phyloP scores from a whole-genome alignment of 1,140 invertebrate genomes.

The Drosophila lacertosa region DNA sequence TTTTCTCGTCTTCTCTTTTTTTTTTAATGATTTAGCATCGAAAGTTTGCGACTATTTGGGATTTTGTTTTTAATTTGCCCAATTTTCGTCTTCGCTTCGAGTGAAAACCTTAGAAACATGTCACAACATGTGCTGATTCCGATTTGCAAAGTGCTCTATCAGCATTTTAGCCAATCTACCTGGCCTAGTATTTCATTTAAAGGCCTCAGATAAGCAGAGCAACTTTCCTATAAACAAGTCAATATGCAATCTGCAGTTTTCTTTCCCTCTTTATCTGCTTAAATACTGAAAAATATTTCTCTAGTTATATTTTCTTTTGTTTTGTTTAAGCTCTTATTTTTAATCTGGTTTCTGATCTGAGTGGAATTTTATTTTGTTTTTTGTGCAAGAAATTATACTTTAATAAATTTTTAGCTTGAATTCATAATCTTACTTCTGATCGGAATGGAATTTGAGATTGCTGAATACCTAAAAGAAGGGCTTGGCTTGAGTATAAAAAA shows the following conservation, averaged over 20 bases:
- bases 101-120: slow-evolving; percentile 11
- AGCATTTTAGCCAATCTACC: slow-evolving; percentile 13
- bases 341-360: too few relatives aligned
- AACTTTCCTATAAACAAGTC: neutral
- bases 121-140: slow-evolving; percentile 5
- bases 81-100: neutral
- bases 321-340: too few relatives aligned
- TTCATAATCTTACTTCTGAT: too few relatives aligned
- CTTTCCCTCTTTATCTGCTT: neutral
- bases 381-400: too few relatives aligned
- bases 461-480: too few relatives aligned
- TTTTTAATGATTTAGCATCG: slow-evolving; percentile 1
- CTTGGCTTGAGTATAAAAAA: too few relatives aligned
- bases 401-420: too few relatives aligned
- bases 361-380: too few relatives aligned
- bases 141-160: slow-evolving; percentile 23
- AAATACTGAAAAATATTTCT: too few relatives aligned
- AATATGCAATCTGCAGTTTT: neutral
- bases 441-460: too few relatives aligned
- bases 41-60: slow-evolving; percentile 20
- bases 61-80: too few relatives aligned
- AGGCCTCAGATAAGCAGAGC: neutral
- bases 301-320: too few relatives aligned
- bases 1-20: neutral
- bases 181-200: neutral